Evolutionary conservation across 2,797 vertebrate genomes (phyloP), one percentile per base, ranked within the genome.

Genomic region (Corythornis leucogaster): DNA sequence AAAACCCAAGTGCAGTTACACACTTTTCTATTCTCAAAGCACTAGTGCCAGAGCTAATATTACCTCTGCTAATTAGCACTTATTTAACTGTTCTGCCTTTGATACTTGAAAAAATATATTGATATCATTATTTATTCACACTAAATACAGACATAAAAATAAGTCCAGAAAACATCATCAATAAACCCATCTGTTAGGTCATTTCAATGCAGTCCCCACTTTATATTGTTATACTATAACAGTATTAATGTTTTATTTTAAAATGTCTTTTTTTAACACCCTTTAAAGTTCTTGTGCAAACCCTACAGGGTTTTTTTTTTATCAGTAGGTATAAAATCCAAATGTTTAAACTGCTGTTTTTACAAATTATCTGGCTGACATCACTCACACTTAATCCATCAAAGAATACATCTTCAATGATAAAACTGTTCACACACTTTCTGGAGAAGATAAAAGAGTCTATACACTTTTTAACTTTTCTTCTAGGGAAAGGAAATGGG

Each of bases 201-300:
- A 40, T 42, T 84, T 84, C 26, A 62, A 42, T 4, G 31, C n/a
- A 89, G 28, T 43, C 6, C 12, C 73, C 35, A 22, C 9, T 26
- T 58, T 59, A 63, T 4, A n/a, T 1, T 18, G 11, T 21, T 22
- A 13, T 1, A 4, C 5, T 1, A 1, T 35, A 33, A 24, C 11
- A 63, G 13, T n/a, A 54, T 5, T 50, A 25, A 30, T 9, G 53
- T 69, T 33, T 43, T 53, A 45, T 45, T 24, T 64, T 31, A 16
- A n/a, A n/a, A 13, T 22, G 5, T 19, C 50, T 51, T 73, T 74
- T 64, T 5, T 25, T 35, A 73, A 40, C 16, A 33, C 7, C 16
- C 38, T 54, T 61, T 54, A 9, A 55, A 78, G 53, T 64, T 71
- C 59, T 59, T 66, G 51, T 64, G 28, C 45, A 93, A 80, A 90